phyloP scores from a whole-genome alignment of 92 coral and sea anemone species.

The Porites lobata region DNA sequence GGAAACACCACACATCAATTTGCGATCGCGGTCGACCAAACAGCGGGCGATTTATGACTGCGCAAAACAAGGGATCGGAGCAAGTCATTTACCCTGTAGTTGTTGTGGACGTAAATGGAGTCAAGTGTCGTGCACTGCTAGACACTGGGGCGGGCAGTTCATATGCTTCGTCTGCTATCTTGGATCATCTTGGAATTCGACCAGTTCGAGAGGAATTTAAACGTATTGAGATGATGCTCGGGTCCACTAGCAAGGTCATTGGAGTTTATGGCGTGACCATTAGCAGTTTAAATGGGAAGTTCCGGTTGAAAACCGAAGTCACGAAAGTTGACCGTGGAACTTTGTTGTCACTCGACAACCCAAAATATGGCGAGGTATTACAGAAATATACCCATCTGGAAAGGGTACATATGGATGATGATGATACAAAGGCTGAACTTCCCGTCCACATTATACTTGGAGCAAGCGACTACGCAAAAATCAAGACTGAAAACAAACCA shows the following conservation, averaged over 20 bases:
- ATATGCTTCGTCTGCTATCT: conserved; percentile 68
- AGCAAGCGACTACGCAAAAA: too few relatives aligned
- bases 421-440: too few relatives aligned
- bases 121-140: conserved; percentile 29
- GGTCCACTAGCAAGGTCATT: conserved; percentile 58
- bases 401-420: too few relatives aligned
- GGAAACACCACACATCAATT: not conserved
- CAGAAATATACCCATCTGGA: too few relatives aligned
- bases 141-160: conserved; percentile 75
- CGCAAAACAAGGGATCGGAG: not conserved
- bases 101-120: conserved; percentile 25
- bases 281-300: conserved; percentile 55
- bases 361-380: not conserved
- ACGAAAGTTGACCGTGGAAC: conserved; percentile 70
- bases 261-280: conserved; percentile 50
- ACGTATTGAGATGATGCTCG: conserved; percentile 78
- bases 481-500: too few relatives aligned
- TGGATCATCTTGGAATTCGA: conserved; percentile 31
- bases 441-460: too few relatives aligned
- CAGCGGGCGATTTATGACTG: not conserved
- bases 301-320: conserved; percentile 58
- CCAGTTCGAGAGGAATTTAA: conserved; percentile 61
- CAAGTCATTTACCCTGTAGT: conserved; percentile 37
- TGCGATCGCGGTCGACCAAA: not conserved
- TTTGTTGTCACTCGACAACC: conserved; percentile 39